Conservation (phyloP, 2,888 invertebrate genomes). For the Macrosiphum euphorbiae region DNA sequence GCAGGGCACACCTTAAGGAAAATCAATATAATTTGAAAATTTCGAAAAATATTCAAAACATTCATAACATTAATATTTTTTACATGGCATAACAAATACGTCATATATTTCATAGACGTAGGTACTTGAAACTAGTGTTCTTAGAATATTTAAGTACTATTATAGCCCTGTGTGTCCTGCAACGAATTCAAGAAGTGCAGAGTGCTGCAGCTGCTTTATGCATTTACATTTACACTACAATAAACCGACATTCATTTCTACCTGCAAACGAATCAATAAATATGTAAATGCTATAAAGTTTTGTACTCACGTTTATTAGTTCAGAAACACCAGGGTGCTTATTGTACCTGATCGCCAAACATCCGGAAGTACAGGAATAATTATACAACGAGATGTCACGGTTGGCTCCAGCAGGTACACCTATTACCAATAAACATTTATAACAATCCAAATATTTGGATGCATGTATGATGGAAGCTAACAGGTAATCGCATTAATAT, state of each 20-base stretch:
- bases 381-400: constrained; percentile 78
- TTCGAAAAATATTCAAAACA: neutral
- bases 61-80: neutral
- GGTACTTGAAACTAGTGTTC: neutral
- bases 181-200: neutral
- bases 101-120: neutral
- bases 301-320: constrained; percentile 71
- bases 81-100: too few relatives aligned
- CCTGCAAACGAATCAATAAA: neutral
- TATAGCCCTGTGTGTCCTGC: neutral
- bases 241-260: neutral
- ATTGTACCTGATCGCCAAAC: constrained; percentile 80
- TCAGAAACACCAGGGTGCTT: constrained; percentile 84
- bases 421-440: constrained; percentile 75
- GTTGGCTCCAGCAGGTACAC: constrained; percentile 73
- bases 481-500: constrained; percentile 71
- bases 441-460: constrained; percentile 80
- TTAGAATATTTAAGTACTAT: neutral
- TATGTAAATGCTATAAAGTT: neutral
- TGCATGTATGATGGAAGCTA: constrained; percentile 84
- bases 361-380: constrained; percentile 77
- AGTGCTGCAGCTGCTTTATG: neutral
- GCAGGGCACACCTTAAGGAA: too few relatives aligned
- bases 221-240: neutral
- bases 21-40: neutral